These are phyloP conservation scores for Dicrurus megarhynchus DNA, from an alignment of 2,113 vertebrate species.

Conservation along the genomic window DNA sequence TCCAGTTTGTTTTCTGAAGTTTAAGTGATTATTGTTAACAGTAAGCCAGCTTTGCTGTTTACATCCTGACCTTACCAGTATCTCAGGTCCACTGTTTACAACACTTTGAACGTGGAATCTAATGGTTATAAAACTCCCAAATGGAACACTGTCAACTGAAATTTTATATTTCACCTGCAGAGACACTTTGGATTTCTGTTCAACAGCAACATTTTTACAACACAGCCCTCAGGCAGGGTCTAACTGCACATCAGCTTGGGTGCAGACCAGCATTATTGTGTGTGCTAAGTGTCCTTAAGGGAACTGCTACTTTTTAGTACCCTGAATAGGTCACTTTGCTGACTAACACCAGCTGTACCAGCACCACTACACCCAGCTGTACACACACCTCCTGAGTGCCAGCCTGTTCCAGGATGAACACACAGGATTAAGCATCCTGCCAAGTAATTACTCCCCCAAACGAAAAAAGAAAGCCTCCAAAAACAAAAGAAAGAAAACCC, in stretches of 20 bases:
- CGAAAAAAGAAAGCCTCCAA: not conserved
- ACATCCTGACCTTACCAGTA: not conserved
- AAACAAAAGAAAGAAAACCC: not conserved
- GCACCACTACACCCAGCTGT: not conserved
- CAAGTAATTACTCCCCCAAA: not conserved
- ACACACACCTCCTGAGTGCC: not conserved
- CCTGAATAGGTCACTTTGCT: slow-evolving; percentile 4
- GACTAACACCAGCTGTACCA: not conserved
- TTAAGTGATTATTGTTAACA: not conserved
- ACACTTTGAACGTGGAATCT: not conserved
- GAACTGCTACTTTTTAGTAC: slow-evolving; percentile 8
- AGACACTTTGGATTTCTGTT: slow-evolving; percentile 38
- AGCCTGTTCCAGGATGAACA: not conserved
- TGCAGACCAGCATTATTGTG: not conserved
- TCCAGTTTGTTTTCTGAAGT: not conserved
- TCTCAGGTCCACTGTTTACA: not conserved
- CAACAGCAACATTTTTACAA: slow-evolving; percentile 49
- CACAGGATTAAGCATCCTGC: not conserved
- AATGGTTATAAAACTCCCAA: slow-evolving; percentile 38
- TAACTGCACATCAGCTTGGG: not conserved
- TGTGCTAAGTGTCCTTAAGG: not conserved
- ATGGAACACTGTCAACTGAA: slow-evolving; percentile 28
- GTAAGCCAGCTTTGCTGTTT: not conserved
- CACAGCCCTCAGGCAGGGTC: slow-evolving; percentile 31
- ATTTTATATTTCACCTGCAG: not conserved